Conservation (phyloP, 2,113 vertebrate genomes). For the Myanophis thanlyinensis region DNA sequence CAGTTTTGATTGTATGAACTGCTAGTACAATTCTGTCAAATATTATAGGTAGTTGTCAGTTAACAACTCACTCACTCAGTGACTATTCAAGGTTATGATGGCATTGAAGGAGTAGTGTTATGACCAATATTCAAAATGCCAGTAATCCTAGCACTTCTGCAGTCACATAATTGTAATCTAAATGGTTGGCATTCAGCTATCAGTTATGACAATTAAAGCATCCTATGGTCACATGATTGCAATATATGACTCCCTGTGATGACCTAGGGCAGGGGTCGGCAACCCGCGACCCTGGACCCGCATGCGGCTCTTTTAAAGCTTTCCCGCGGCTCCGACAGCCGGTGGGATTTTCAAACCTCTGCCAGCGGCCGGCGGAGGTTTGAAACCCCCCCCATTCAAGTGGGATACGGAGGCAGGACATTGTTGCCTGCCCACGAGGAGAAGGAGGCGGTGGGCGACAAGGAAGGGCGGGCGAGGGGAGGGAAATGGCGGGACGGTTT, state of each 20-base stretch:
- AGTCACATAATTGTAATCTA: not conserved
- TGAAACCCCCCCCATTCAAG: too few species aligned
- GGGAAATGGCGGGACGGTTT: too few species aligned
- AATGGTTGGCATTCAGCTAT: not conserved
- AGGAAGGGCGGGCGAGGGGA: too few species aligned
- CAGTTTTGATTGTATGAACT: not conserved
- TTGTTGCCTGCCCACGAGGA: too few species aligned
- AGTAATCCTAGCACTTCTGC: not conserved
- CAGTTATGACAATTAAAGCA: not conserved
- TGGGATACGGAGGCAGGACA: too few species aligned
- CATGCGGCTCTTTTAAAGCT: too few species aligned
- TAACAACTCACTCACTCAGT: not conserved
- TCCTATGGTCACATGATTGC: not conserved
- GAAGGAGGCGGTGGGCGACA: too few species aligned
- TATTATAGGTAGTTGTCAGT: not conserved
- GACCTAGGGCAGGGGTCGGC: too few species aligned
- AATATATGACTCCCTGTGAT: not conserved
- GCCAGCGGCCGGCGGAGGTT: too few species aligned
- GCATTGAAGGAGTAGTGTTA: not conserved
- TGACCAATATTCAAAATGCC: not conserved
- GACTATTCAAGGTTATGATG: not conserved
- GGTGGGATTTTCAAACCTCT: too few species aligned
- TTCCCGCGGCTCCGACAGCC: too few species aligned
- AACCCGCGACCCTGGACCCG: too few species aligned
- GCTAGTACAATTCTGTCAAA: not conserved